A percentile compares a stretch with the other conserved stretches of the same genome.
Evolutionary conservation across 2,888 invertebrate species (phyloP).

Genomic region (Andrena dorsata): DNA sequence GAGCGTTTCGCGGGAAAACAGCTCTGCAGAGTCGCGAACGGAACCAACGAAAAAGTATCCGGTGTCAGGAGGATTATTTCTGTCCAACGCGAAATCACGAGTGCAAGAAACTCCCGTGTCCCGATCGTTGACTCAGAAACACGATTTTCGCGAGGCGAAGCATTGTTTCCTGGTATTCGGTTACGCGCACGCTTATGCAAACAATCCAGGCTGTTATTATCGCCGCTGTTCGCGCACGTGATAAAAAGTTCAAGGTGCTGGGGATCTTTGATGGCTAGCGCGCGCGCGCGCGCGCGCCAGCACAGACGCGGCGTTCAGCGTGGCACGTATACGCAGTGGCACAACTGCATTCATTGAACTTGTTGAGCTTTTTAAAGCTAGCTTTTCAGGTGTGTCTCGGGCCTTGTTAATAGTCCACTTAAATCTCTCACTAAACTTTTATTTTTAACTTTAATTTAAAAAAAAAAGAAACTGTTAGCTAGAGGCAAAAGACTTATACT

Average conservation of each 20-base stretch:
- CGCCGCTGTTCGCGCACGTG: constrained; percentile 57
- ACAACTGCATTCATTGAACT: not conserved
- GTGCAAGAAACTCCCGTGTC: constrained; percentile 56
- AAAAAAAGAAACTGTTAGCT: too few species aligned
- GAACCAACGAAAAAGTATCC: constrained; percentile 29
- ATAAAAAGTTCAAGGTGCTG: constrained; percentile 69
- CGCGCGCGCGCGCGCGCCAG: constrained; percentile 1
- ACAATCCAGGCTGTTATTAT: constrained; percentile 58
- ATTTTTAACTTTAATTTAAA: too few species aligned
- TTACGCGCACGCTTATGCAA: constrained; percentile 66
- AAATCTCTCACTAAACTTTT: not conserved
- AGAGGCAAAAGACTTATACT: too few species aligned
- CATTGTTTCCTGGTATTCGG: constrained; percentile 64
- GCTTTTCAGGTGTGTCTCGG: not conserved
- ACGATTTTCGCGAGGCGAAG: constrained; percentile 58
- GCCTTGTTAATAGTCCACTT: not conserved
- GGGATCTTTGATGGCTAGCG: constrained; percentile 37
- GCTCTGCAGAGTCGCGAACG: constrained; percentile 1
- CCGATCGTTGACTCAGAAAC: constrained; percentile 56
- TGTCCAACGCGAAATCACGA: constrained; percentile 48
- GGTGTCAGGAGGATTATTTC: constrained; percentile 50
- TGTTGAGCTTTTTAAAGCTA: not conserved
- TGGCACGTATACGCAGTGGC: not conserved
- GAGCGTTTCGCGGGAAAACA: constrained; percentile 7
- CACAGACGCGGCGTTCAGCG: not conserved